Percentiles rank a stretch among this genome's conserved stretches.
Conservation (phyloP, 2,797 vertebrate genomes). For the Pteronotus mesoamericanus region DNA sequence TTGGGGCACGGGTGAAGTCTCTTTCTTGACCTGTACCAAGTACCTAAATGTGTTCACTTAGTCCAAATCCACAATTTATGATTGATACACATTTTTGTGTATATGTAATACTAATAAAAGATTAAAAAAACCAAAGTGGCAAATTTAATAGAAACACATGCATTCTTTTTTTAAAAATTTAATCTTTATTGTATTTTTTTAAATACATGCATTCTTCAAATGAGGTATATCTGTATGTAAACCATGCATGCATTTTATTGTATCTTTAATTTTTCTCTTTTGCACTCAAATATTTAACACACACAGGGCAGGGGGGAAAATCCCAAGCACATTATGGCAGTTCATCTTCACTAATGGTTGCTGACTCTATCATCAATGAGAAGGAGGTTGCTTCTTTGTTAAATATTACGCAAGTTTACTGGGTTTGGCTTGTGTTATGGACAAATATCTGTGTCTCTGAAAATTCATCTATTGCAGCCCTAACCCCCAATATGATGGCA, state of each 20-base stretch:
- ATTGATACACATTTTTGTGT: not conserved
- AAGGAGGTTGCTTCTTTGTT: not conserved
- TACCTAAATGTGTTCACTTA: not conserved
- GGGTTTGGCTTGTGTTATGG: not conserved
- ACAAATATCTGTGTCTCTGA: not conserved
- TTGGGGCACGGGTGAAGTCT: not conserved
- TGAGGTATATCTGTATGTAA: not conserved
- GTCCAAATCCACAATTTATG: not conserved
- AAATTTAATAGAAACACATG: not conserved
- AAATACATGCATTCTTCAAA: not conserved
- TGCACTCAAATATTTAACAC: not conserved
- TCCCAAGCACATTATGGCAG: not conserved
- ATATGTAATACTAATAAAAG: not conserved
- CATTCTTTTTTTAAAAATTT: no score
- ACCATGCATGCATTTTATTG: not conserved
- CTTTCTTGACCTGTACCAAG: not conserved
- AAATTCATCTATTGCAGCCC: not conserved
- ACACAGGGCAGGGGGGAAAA: not conserved
- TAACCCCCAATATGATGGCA: accelerated
- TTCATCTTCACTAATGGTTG: not conserved
- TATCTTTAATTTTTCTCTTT: not conserved
- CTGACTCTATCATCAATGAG: not conserved
- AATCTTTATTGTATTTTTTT: no score
- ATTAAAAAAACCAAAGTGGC: not conserved
- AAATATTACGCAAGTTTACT: constrained; percentile 11